These are phyloP conservation scores for Cryptus viduatorius DNA, from an alignment of 2,888 invertebrate species.

Conservation along the genomic window DNA sequence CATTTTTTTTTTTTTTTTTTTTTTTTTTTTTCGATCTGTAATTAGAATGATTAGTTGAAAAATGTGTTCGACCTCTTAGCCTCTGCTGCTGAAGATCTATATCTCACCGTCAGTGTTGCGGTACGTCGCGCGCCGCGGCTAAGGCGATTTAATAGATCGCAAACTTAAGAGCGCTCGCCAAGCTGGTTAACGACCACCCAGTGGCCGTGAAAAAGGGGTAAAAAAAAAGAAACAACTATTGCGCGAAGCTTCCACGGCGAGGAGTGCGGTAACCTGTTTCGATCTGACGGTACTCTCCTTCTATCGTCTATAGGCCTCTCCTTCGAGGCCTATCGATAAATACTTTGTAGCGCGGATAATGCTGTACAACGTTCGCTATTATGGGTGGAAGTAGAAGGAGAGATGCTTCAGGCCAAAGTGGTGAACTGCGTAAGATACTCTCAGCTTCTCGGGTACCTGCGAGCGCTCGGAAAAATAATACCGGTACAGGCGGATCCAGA, in stretches of 20 bases:
- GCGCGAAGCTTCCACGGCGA: conserved; percentile 49
- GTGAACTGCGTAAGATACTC: conserved; percentile 55
- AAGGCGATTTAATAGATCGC: conserved; percentile 65
- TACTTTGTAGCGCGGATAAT: conserved; percentile 49
- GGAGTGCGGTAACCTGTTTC: conserved; percentile 47
- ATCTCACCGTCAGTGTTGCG: conserved; percentile 53
- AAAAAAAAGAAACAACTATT: conserved; percentile 45
- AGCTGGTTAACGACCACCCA: conserved; percentile 69
- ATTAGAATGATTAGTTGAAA: conserved; percentile 57
- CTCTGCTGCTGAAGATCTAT: conserved; percentile 39
- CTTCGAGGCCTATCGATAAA: conserved; percentile 61
- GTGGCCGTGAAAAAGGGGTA: conserved; percentile 63
- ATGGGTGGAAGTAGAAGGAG: conserved; percentile 23
- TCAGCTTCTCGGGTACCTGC: conserved; percentile 26
- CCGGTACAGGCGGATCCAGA: conserved; percentile 10
- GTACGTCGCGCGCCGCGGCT: conserved; percentile 46
- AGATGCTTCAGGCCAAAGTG: conserved; percentile 62
- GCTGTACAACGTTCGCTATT: conserved; percentile 36
- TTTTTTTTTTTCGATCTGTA: neutral
- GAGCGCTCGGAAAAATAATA: conserved; percentile 39
- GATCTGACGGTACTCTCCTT: conserved; percentile 43
- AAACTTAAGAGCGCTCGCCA: conserved; percentile 50
- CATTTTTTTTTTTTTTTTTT: conserved; percentile 10
- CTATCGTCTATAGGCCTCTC: conserved; percentile 31
- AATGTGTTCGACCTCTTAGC: conserved; percentile 52